These are phyloP conservation scores for Lordiphosa collinella DNA, from an alignment of 1,140 invertebrate genomes.

Conservation along the genomic window DNA sequence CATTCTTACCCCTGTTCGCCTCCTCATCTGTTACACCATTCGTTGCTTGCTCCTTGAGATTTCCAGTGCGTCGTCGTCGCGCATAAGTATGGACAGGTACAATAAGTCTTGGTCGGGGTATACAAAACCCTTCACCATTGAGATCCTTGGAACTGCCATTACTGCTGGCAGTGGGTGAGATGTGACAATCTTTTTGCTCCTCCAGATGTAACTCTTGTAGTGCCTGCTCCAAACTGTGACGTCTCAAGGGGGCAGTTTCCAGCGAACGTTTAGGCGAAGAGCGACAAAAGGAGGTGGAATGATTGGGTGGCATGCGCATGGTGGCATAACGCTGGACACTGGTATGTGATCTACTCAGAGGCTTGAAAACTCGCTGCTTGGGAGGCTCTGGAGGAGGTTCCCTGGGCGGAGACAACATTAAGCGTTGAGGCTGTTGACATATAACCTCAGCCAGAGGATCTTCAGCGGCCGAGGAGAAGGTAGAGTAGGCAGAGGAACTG, in stretches of 20 bases:
- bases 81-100: constrained; percentile 93
- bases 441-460: constrained; percentile 44
- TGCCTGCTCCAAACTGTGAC: constrained; percentile 56
- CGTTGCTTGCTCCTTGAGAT: constrained; percentile 79
- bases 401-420: constrained; percentile 44
- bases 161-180: constrained; percentile 53
- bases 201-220: constrained; percentile 36
- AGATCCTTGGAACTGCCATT: constrained; percentile 70
- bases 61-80: constrained; percentile 88
- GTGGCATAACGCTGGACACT: constrained; percentile 63
- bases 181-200: constrained; percentile 22
- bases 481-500: constrained; percentile 43
- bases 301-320: constrained; percentile 51
- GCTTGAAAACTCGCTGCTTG: constrained; percentile 24
- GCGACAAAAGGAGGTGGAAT: constrained; percentile 42
- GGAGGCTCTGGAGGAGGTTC: constrained; percentile 58
- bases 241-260: constrained; percentile 1
- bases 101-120: constrained; percentile 90
- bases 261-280: neutral
- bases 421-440: constrained; percentile 59
- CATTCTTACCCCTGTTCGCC: constrained; percentile 43
- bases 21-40: constrained; percentile 30
- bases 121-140: constrained; percentile 84
- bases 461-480: constrained; percentile 31
- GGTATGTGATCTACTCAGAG: constrained; percentile 47